Base-by-base conservation (phyloP, 1,140 invertebrate genomes). In the Drosophila arawakana region DNA sequence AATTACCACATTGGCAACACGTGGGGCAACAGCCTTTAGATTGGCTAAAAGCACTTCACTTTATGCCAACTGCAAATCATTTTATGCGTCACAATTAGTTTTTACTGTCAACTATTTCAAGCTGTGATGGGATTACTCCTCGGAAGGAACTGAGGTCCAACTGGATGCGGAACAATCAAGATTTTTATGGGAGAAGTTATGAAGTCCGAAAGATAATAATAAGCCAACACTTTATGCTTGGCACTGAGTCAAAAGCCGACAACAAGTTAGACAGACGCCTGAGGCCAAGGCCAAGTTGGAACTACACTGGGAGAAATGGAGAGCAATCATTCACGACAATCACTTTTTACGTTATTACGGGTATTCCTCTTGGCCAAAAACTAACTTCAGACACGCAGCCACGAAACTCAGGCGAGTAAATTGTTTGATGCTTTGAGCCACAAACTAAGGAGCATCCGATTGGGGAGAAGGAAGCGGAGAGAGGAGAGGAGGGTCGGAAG, bases 141-240 rank as follows among this genome's bases (percentile, higher is more conserved):
- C 30, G 30, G 46, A 35, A 34, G 18, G 7, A n/a, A 43, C 13
- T 39, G 8, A 37, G 35, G 11, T 25, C 13, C 18, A 52, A 34
- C 3, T 34, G 30, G 34, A 34, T 52, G 35, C n/a, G 70, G 34
- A 61, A 78, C 81, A 78, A 78, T 84, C 81, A 78, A 76, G 70
- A 88, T 54, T 89, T 65, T 88, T 78, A 80, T 66, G 80, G 63
- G 70, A 63, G 43, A 88, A 91, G 67, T 91, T 91, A 91, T 91
- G 90, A 91, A 91, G 90, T 90, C 81, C 78, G 71, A 91, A 78
- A 76, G 88, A 91, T 91, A 82, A 91, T 91, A 85, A 91, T 91
- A 83, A 83, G 81, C 81, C 88, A 91, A 91, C 85, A 91, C 85
- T 91, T 91, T 78, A 75, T 75, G 76, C 80, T 78, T 84, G 90